Conservation (phyloP, 1,140 invertebrate genomes). For the Lanistes nyassanus region DNA sequence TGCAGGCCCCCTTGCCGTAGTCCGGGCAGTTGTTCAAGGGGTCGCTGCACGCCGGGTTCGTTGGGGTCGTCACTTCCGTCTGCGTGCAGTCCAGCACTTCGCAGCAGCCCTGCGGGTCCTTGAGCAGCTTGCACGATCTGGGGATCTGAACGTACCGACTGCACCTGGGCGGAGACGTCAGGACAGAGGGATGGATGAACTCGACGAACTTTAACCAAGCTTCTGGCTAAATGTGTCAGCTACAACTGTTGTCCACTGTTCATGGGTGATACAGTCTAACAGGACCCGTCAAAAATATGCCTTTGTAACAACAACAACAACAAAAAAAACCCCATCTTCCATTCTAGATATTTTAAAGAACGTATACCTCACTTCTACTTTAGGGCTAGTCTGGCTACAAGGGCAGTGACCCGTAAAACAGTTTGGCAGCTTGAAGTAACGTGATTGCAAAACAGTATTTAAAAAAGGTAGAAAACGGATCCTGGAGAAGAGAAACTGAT, state of each 20-base stretch:
- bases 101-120: conserved; percentile 36
- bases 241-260: conserved; percentile 42
- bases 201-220: conserved; percentile 22
- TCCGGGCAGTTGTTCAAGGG: conserved; percentile 33
- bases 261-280: conserved; percentile 32
- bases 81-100: conserved; percentile 23
- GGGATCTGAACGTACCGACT: conserved; percentile 44
- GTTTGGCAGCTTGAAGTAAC: too few species aligned
- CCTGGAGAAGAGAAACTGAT: too few species aligned
- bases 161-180: conserved; percentile 36
- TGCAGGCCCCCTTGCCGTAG: conserved; percentile 37
- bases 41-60: conserved; percentile 22
- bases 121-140: conserved; percentile 36
- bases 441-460: too few species aligned
- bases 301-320: too few species aligned
- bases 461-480: too few species aligned
- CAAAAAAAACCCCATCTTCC: too few species aligned
- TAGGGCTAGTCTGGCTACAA: too few species aligned
- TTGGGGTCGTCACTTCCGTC: conserved; percentile 1
- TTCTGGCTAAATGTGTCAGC: conserved; percentile 29
- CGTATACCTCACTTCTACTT: too few species aligned
- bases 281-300: too few species aligned
- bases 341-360: too few species aligned
- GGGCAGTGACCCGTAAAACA: too few species aligned
- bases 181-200: not conserved